Percentiles rank a stretch among this genome's conserved stretches.
phyloP scores from a whole-genome alignment of 2,888 invertebrate genomes.

The Eurytoma adleriae region DNA sequence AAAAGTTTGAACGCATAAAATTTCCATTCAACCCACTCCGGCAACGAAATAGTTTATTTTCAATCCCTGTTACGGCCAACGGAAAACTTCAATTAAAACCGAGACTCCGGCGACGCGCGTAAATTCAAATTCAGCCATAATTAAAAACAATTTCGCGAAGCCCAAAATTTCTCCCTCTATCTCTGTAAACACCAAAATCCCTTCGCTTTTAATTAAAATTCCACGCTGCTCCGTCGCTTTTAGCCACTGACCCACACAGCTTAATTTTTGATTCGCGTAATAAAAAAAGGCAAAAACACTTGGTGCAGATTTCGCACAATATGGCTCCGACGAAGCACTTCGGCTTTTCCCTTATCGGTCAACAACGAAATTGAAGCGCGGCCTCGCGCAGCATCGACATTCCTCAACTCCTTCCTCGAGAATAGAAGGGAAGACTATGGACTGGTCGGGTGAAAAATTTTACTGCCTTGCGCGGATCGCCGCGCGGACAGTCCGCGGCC shows the following conservation, averaged over 20 bases:
- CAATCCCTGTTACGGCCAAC: too few relatives aligned
- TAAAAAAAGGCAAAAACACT: not conserved
- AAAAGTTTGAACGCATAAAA: conserved; percentile 5
- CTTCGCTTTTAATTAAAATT: too few relatives aligned
- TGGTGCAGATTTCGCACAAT: too few relatives aligned
- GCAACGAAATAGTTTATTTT: too few relatives aligned
- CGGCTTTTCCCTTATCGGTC: conserved; percentile 45
- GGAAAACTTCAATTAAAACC: too few relatives aligned
- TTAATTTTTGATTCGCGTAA: too few relatives aligned
- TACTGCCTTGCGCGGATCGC: conserved; percentile 40
- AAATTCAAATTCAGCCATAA: not conserved
- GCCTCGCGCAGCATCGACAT: conserved; percentile 55
- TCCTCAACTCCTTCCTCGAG: conserved; percentile 30
- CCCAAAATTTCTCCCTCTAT: not conserved
- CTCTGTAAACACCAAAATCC: too few relatives aligned
- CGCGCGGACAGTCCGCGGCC: conserved; percentile 38
- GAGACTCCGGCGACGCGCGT: too few relatives aligned
- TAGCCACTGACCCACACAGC: too few relatives aligned
- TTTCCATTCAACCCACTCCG: too few relatives aligned
- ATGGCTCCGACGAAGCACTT: not conserved
- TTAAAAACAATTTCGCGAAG: conserved; percentile 9
- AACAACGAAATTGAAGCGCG: conserved; percentile 55
- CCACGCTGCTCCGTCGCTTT: too few relatives aligned
- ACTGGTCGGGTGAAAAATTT: conserved; percentile 54
- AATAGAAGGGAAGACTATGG: too few relatives aligned